Evolutionary conservation across 2,888 invertebrate species (phyloP), one percentile per base, ranked within the genome.

Genomic region (Cheilosia scutellata): DNA sequence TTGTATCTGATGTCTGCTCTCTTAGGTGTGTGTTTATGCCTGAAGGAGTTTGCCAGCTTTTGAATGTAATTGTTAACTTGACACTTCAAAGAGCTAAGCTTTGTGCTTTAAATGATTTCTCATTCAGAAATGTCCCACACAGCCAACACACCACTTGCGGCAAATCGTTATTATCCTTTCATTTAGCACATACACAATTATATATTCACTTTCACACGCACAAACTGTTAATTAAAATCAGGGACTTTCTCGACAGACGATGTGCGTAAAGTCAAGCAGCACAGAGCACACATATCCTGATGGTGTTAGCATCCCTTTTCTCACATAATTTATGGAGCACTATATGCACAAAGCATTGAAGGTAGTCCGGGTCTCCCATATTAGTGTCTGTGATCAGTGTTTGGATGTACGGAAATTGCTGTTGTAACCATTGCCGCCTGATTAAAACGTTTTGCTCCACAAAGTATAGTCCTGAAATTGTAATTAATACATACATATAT

Each of bases 11-110:
- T 40, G 16, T 25, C 70, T 79, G 87, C 84, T 77, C 87, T 88
- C 82, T 87, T 89, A 89, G 89, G 90, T 90, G 90, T 89, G 90
- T 78, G 87, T 79, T 87, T 88, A 79, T 82, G 87, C 88, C 87
- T 84, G 74, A 87, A 87, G 88, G 87, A 75, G 47, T 84, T 70
- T 74, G 62, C 57, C 82, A 76, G 82, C 82, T 87, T 87, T 82
- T 87, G 76, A 86, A 76, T 80, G 72, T 82, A 77, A 87, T 72
- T 90, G 90, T 90, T 90, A 88, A 88, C 88, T 89, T 90, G 90
- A 90, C 90, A 90, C 90, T 91, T 90, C 90, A 90, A 90, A 90
- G 90, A 62, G 51, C 29, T 20, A 49, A 72, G 87, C 75, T 79
- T 78, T 79, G 33, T 83, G 44, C 44, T 57, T 66, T 76, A 76